These are phyloP conservation scores for Sarcophaga subvicina DNA, from an alignment of 2,888 invertebrate species.

Conservation along the genomic window DNA sequence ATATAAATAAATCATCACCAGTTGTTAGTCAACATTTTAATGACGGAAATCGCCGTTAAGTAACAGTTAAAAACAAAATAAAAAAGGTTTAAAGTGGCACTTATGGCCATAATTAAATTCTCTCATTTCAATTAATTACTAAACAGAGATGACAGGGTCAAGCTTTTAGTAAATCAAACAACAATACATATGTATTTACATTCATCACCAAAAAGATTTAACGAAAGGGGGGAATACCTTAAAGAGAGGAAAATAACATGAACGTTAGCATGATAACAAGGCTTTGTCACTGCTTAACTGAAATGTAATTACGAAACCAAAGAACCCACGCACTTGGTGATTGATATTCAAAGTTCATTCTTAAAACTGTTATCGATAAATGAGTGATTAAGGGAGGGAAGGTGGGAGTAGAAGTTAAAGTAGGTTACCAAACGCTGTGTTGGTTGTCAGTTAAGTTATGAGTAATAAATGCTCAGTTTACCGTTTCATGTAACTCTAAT, in stretches of 20 bases:
- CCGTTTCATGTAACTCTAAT: background rate
- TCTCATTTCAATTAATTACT: slow-evolving; percentile 11
- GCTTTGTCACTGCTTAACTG: background rate
- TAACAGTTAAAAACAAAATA: background rate
- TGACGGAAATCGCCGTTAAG: background rate
- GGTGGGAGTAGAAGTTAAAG: background rate
- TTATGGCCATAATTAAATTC: background rate
- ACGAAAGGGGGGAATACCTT: too few relatives aligned
- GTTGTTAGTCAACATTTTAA: too few relatives aligned
- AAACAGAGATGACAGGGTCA: background rate
- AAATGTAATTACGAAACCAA: background rate
- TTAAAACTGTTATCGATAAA: background rate
- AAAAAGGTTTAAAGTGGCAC: background rate
- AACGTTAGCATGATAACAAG: too few relatives aligned
- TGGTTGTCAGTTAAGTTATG: background rate
- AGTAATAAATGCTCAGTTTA: background rate
- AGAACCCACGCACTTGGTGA: background rate
- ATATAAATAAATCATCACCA: too few relatives aligned
- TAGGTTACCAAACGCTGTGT: background rate
- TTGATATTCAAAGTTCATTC: background rate
- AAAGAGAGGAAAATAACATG: too few relatives aligned
- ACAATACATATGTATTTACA: too few relatives aligned
- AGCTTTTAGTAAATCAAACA: background rate
- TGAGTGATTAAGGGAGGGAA: background rate
- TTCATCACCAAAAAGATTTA: too few relatives aligned